Base-by-base conservation (phyloP, 2,888 invertebrate species). In the Ethmia dodecea region DNA sequence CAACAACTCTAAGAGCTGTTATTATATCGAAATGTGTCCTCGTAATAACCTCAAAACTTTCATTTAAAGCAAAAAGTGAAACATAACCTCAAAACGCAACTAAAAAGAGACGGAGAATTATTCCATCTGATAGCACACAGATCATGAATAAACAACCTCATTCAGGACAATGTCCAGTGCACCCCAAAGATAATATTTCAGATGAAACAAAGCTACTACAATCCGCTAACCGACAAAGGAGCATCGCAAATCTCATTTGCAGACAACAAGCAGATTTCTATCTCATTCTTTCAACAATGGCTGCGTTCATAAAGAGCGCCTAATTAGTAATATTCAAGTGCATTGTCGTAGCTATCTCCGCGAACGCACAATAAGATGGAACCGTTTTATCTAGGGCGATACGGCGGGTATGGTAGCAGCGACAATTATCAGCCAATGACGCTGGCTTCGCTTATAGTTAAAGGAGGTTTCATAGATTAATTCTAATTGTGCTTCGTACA, bases 241-340 rank as follows among this genome's bases (percentile, higher is more conserved):
- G 69, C 70, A 75, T 81, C 81, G 83, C 81, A 80, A 81, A 83
- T 81, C 84, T 80, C 76, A 80, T 75, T 79, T 75, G 79, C 78
- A 72, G 78, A 78, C 79, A 73, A 77, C 71, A 69, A 69, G 64
- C 73, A 75, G 83, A 84, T 83, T 79, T 75, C 77, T 76, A 83
- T 84, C 83, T 81, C 71, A 75, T 76, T 81, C 80, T 83, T 83
- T 78, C 81, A 78, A 86, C 81, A 83, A 83, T 83, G 80, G 80
- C 65, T 66, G 65, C 60, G 66, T 72, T 81, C 81, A 86, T 86
- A 83, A 83, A 79, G 73, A 71, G 77, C 62, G 71, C 77, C 84
- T 86, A 86, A 84, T 86, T 86, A 86, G 84, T 83, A 83, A 84
- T 86, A 84, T 83, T 80, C 74, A 65, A 4, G 73, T 74, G 80